Percentiles rank a stretch among this genome's conserved stretches.
phyloP scores from a whole-genome alignment of 2,888 invertebrate genomes.

The Acrocyrtus sp. region DNA sequence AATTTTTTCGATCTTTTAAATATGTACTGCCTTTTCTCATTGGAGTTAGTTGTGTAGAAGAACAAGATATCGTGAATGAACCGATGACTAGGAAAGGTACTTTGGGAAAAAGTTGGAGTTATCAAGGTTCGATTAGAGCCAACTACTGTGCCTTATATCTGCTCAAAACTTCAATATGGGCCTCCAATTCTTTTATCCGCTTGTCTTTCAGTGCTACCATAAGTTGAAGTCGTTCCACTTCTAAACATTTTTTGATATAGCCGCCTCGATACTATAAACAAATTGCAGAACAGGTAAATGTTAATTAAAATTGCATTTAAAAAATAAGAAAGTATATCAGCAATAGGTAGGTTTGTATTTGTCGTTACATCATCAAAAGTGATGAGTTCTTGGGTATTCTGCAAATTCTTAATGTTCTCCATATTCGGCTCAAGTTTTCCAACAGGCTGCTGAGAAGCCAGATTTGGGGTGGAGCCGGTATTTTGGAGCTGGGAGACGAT shows the following conservation, averaged over 20 bases:
- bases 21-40: background rate
- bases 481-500: conserved; percentile 62
- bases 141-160: conserved; percentile 45
- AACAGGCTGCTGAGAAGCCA: conserved; percentile 37
- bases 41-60: background rate
- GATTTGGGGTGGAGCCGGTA: conserved; percentile 57
- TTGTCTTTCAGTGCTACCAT: conserved; percentile 83
- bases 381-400: conserved; percentile 57
- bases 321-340: background rate
- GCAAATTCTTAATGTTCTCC: conserved; percentile 58
- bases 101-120: conserved; percentile 23
- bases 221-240: conserved; percentile 79
- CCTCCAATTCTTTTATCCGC: conserved; percentile 83
- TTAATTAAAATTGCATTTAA: conserved; percentile 12
- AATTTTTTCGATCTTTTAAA: too few species aligned
- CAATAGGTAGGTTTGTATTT: background rate
- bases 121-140: too few species aligned
- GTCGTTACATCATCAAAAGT: conserved; percentile 61
- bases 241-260: conserved; percentile 81
- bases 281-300: conserved; percentile 44
- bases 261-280: conserved; percentile 78
- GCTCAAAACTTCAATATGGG: conserved; percentile 68
- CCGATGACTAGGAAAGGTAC: conserved; percentile 52
- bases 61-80: background rate
- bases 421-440: conserved; percentile 45